These are phyloP conservation scores for Sesamia nonagrioides DNA, from an alignment of 1,140 invertebrate species.

Conservation along the genomic window DNA sequence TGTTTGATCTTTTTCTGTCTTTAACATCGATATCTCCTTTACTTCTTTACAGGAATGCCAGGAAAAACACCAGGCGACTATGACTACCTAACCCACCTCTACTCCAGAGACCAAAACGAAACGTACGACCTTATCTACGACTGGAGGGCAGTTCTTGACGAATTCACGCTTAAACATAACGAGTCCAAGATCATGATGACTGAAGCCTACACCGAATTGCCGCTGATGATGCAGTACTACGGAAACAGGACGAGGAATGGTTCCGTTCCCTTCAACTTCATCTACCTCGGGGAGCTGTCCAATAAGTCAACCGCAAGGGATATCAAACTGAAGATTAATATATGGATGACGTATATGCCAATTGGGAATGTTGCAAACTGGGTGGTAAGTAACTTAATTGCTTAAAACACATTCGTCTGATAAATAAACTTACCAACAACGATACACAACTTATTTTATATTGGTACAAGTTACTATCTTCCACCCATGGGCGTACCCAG, in stretches of 20 bases:
- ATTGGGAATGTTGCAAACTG: constrained; percentile 88
- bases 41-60: constrained; percentile 62
- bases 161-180: constrained; percentile 75
- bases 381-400: constrained; percentile 85
- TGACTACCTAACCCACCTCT: constrained; percentile 89
- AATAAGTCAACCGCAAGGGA: constrained; percentile 86
- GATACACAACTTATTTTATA: too few species aligned
- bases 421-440: too few species aligned
- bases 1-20: background rate
- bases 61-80: constrained; percentile 83
- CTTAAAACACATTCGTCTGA: background rate
- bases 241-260: constrained; percentile 85
- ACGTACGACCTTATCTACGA: constrained; percentile 87
- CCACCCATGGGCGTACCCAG: too few species aligned
- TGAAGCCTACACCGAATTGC: constrained; percentile 90
- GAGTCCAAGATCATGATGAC: constrained; percentile 90
- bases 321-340: constrained; percentile 84
- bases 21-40: background rate
- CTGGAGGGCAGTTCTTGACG: constrained; percentile 86
- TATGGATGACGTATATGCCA: constrained; percentile 89
- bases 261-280: constrained; percentile 90
- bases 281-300: constrained; percentile 83
- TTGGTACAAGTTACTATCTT: too few species aligned
- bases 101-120: constrained; percentile 88
- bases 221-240: constrained; percentile 89